phyloP scores from a whole-genome alignment of 2,797 vertebrate species.

The Vireo griseus region DNA sequence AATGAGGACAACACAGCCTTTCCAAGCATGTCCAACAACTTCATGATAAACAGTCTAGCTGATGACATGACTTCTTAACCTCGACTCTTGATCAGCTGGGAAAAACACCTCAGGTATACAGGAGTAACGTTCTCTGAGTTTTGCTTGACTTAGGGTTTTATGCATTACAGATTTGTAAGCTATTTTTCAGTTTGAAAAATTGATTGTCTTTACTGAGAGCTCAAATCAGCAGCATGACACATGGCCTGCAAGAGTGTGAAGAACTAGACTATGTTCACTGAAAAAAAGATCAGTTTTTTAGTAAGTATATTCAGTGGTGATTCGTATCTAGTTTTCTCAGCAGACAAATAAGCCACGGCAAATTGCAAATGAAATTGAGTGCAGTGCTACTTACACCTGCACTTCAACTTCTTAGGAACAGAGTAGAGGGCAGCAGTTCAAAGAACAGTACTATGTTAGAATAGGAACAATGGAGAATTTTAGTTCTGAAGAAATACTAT shows the following conservation, averaged over 20 bases:
- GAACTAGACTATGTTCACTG: neutral
- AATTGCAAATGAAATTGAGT: neutral
- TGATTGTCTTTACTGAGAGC: neutral
- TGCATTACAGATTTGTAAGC: neutral
- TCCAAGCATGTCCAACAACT: neutral
- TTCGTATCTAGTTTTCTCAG: neutral
- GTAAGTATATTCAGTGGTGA: neutral
- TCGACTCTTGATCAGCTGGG: neutral
- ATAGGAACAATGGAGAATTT: neutral
- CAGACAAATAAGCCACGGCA: neutral
- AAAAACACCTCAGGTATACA: neutral
- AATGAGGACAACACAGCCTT: neutral
- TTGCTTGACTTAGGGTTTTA: neutral
- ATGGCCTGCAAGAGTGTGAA: neutral
- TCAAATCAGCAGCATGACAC: neutral
- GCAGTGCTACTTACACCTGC: neutral
- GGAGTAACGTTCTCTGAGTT: neutral
- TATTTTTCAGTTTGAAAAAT: neutral
- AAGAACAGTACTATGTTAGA: neutral
- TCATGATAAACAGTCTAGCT: neutral
- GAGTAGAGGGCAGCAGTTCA: neutral
- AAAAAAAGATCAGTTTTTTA: neutral
- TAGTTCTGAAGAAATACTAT: neutral
- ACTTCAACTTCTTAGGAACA: neutral
- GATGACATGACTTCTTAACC: neutral